Conservation (phyloP, 2,113 vertebrate species). For the Syngnathus scovelli region DNA sequence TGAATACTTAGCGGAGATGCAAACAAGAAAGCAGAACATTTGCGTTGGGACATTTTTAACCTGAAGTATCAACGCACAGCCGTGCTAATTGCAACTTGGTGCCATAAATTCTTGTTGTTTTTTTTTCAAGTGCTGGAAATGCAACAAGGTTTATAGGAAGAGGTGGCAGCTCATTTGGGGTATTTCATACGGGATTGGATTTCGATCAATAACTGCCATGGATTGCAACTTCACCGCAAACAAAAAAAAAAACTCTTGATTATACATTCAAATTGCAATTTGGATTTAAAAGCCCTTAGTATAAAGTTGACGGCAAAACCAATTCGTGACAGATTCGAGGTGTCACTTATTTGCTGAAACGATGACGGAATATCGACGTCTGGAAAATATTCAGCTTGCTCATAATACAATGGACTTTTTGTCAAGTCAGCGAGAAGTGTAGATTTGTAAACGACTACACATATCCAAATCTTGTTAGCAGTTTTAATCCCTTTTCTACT, state of each 20-base stretch:
- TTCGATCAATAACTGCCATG: constrained; percentile 28
- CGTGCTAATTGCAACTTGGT: not conserved
- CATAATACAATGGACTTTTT: no score
- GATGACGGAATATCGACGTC: no score
- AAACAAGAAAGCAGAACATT: constrained; percentile 1
- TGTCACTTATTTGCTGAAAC: no score
- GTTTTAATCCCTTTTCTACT: not conserved
- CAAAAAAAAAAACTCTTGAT: no score
- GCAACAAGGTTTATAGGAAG: not conserved
- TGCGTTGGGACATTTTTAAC: not conserved
- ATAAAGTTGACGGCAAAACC: no score
- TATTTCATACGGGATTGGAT: constrained; percentile 25
- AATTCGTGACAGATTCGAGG: no score
- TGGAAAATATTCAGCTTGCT: no score
- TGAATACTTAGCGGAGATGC: constrained; percentile 4
- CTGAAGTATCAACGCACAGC: not conserved
- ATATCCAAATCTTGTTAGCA: no score
- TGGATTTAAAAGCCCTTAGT: no score
- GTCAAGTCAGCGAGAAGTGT: no score
- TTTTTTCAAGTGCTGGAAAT: not conserved
- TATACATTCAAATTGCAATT: no score
- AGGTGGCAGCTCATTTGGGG: constrained; percentile 17
- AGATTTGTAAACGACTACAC: no score
- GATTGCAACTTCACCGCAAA: not conserved
- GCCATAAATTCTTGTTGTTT: not conserved